Evolutionary conservation across 2,113 vertebrate genomes (phyloP), one percentile per base, ranked within the genome.

Genomic region (Nicator chloris): DNA sequence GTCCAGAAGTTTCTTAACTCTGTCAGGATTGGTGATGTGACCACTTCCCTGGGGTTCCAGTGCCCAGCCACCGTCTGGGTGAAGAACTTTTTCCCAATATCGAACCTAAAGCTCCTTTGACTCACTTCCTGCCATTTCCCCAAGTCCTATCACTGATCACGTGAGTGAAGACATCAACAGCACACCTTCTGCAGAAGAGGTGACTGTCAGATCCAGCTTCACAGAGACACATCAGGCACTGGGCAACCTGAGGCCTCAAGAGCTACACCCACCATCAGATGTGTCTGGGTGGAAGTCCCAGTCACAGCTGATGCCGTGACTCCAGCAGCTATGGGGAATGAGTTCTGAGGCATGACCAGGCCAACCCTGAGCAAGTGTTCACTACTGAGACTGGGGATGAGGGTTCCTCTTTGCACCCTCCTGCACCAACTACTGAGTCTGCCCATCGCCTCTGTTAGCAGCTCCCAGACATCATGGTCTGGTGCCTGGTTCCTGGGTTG

Each of bases 381-480:
- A 15, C 9, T 31, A 7, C 60, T 30, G 60, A 59, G 15, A 9
- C 22, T 12, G 37, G 16, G 23, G 51, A 20, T 11, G 15, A 59
- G n/a, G 35, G 13, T 3, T 8, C 33, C 33, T 45, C 33, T 44
- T 30, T 30, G 39, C 24, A 47, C 33, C 33, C 61, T 39, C 30
- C 45, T 60, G 39, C 28, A 82, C 53, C 60, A 53, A 0, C 53
- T 21, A 11, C 37, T n/a, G 37, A 11, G 4, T n/a, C 23, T 66
- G 60, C 6, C 33, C 69, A 66, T 0, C 39, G 45, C 33, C 77
- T 23, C 60, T 60, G 6, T 8, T 0, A 51, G 45, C 77, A 59
- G 51, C 33, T 39, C 35, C 31, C 60, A 53, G 69, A 44, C 0
- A 0, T 7, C 69, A 59, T 1, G 0, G 27, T 17, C 60, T 39